A percentile compares a stretch with the other conserved stretches of the same genome.
phyloP scores from a whole-genome alignment of 1,140 invertebrate genomes.

The Drosophila pallidifrons region DNA sequence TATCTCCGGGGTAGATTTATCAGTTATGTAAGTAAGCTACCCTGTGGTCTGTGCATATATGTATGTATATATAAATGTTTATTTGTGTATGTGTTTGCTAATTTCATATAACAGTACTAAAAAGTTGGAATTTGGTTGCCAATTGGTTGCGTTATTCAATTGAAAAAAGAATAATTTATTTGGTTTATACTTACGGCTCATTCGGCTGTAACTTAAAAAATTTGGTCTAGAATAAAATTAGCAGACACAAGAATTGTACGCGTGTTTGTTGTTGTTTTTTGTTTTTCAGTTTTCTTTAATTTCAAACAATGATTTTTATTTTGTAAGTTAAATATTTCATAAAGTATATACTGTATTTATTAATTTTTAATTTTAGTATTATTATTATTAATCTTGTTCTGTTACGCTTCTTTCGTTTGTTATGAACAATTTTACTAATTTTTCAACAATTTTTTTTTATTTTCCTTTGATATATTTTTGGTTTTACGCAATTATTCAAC shows the following conservation, averaged over 20 bases:
- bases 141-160: slow-evolving; percentile 46
- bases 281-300: slow-evolving; percentile 71
- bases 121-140: slow-evolving; percentile 36
- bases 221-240: slow-evolving; percentile 65
- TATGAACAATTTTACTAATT: slow-evolving; percentile 77
- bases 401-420: slow-evolving; percentile 56
- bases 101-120: slow-evolving; percentile 60
- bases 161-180: slow-evolving; percentile 36
- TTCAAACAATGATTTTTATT: slow-evolving; percentile 80
- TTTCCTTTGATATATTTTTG: slow-evolving; percentile 65
- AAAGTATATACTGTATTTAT: slow-evolving; percentile 82
- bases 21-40: slow-evolving; percentile 16
- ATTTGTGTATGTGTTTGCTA: slow-evolving; percentile 67
- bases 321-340: slow-evolving; percentile 80
- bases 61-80: not conserved
- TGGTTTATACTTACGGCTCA: slow-evolving; percentile 63
- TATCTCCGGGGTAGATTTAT: not conserved
- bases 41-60: slow-evolving; percentile 33
- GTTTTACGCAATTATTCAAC: slow-evolving; percentile 82
- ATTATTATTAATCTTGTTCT: slow-evolving; percentile 53
- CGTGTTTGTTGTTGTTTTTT: slow-evolving; percentile 44
- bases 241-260: slow-evolving; percentile 58
- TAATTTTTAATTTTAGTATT: slow-evolving; percentile 52
- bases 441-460: slow-evolving; percentile 79
- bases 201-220: slow-evolving; percentile 59